Conservation (phyloP, 2,113 vertebrate genomes). For the Crypturellus undulatus region DNA sequence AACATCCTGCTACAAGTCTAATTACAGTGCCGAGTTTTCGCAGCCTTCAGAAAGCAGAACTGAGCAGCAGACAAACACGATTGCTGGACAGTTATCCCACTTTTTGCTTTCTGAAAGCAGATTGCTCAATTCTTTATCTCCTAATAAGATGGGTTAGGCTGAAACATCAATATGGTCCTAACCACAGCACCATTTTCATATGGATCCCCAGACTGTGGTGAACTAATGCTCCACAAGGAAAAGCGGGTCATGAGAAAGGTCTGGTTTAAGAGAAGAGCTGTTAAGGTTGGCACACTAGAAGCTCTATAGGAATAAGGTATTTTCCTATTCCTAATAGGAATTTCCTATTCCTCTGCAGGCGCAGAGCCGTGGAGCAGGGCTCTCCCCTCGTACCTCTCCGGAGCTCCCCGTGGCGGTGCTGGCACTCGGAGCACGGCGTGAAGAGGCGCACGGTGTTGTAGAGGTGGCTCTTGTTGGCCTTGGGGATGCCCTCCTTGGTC, state of each 20-base stretch:
- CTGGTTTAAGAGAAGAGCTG: background rate
- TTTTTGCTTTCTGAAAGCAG: background rate
- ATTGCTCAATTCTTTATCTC: background rate
- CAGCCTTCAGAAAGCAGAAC: background rate
- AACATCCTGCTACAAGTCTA: background rate
- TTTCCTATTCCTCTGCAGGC: no score
- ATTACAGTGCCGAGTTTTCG: background rate
- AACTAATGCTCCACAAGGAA: background rate
- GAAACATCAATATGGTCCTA: background rate
- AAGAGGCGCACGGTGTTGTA: constrained; percentile 93
- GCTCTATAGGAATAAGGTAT: rapidly evolving
- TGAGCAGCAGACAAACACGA: rapidly evolving
- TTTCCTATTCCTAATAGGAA: background rate
- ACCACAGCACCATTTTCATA: rapidly evolving
- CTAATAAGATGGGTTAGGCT: background rate
- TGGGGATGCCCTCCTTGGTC: constrained; percentile 83
- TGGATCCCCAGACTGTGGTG: background rate
- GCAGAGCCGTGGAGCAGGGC: no score
- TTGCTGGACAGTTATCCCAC: background rate
- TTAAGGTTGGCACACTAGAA: background rate
- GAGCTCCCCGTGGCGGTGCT: constrained; percentile 67
- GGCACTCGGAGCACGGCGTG: constrained; percentile 82
- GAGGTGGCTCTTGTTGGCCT: constrained; percentile 68
- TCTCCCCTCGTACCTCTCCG: constrained; percentile 48
- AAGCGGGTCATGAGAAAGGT: background rate